A percentile compares a stretch with the other conserved stretches of the same genome.
Conservation (phyloP, 2,797 vertebrate genomes). For the Amblyopsis hoosieri region DNA sequence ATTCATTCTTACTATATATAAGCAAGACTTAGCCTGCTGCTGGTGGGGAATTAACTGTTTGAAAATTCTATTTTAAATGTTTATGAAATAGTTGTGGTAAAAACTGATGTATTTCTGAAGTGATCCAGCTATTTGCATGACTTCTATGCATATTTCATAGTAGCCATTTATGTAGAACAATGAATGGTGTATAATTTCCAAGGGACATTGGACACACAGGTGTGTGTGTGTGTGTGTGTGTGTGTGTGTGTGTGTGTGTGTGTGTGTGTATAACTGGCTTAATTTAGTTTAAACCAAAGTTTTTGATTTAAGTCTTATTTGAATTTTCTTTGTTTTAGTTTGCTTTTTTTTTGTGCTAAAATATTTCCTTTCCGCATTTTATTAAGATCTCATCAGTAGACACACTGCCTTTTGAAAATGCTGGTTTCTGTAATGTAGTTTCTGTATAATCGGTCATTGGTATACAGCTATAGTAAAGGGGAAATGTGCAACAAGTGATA, state of each 20-base stretch:
- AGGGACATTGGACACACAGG: constrained; percentile 46
- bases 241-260: constrained; percentile 14
- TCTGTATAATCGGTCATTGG: constrained; percentile 46
- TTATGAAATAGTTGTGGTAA: not conserved
- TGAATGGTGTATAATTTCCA: constrained; percentile 31
- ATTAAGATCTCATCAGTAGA: constrained; percentile 43
- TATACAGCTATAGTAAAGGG: constrained; percentile 55
- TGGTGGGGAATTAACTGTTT: not conserved
- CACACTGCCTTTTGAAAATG: constrained; percentile 63
- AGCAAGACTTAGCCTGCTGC: constrained; percentile 8
- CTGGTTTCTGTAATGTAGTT: constrained; percentile 55
- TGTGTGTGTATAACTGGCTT: constrained; percentile 30
- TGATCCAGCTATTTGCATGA: not conserved
- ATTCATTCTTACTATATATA: not conserved
- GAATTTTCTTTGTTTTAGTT: constrained; percentile 13
- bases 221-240: constrained; percentile 28
- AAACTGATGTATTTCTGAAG: constrained; percentile 5
- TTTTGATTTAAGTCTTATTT: constrained; percentile 52
- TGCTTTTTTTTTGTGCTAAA: constrained; percentile 36
- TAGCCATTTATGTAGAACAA: constrained; percentile 31
- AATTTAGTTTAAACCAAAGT: constrained; percentile 80
- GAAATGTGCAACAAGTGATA: constrained; percentile 74
- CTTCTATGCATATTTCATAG: constrained; percentile 57
- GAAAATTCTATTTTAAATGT: not conserved
- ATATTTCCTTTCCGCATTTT: constrained; percentile 52